Conservation (phyloP, 2,797 vertebrate genomes). For the Petrocephalus sullivani region DNA sequence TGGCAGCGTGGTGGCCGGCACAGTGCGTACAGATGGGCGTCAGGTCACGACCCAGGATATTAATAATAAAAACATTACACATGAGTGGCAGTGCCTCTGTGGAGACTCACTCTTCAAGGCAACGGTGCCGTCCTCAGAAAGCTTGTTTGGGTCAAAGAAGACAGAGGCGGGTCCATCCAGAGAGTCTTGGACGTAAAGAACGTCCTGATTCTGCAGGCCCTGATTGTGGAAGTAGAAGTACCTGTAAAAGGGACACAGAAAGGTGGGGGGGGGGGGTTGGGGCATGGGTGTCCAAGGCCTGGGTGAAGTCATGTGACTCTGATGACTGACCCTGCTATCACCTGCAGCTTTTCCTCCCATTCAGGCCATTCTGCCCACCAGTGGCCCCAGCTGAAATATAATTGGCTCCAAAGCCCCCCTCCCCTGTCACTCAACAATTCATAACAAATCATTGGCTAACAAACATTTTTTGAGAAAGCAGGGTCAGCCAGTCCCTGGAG, state of each 20-base stretch:
- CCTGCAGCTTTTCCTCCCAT: not conserved
- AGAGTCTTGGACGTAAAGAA: conserved; percentile 63
- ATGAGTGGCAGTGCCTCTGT: not conserved
- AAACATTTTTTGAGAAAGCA: not conserved
- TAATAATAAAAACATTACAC: not conserved
- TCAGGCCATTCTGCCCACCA: not conserved
- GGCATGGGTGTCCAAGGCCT: not conserved
- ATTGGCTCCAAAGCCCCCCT: not conserved
- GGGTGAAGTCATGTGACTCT: not conserved
- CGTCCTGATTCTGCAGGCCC: conserved; percentile 67
- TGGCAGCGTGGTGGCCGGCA: not conserved
- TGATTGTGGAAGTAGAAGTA: conserved; percentile 68
- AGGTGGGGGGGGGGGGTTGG: not conserved
- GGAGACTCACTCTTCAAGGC: conserved; percentile 59
- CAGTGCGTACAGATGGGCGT: no score
- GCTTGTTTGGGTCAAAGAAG: conserved; percentile 65
- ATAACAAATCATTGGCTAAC: not conserved
- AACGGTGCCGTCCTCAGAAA: conserved; percentile 67
- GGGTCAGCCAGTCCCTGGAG: not conserved
- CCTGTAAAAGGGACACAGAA: conserved; percentile 37
- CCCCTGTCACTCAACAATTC: not conserved
- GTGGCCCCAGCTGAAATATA: not conserved
- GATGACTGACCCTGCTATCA: not conserved
- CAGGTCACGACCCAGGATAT: not conserved
- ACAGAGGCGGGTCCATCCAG: conserved; percentile 49